Conservation (phyloP, 2,797 vertebrate species). For the Hippopotamyrus pictus region DNA sequence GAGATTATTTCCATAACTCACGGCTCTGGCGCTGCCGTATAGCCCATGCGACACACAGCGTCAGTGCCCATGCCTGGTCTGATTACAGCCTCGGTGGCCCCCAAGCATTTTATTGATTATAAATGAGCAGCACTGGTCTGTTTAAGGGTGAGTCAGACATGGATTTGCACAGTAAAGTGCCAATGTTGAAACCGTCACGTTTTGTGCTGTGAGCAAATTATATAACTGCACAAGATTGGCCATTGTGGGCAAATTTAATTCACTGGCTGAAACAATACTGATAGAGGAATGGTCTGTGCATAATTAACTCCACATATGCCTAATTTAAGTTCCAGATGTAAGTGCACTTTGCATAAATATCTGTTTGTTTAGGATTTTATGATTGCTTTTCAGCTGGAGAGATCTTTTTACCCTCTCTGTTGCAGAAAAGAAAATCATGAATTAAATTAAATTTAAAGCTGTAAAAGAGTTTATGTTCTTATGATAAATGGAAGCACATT, state of each 20-base stretch:
- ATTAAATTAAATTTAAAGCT: conserved; percentile 1
- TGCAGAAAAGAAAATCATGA: background rate
- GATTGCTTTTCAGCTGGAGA: background rate
- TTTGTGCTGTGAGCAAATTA: background rate
- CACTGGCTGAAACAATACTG: background rate
- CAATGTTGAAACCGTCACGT: background rate
- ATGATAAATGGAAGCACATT: background rate
- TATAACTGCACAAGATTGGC: background rate
- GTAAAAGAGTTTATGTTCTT: background rate
- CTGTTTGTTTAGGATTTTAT: background rate
- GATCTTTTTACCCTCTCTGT: background rate
- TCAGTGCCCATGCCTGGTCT: background rate
- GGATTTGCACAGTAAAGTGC: background rate
- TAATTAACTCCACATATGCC: background rate
- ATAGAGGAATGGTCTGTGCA: background rate
- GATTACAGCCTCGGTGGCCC: background rate
- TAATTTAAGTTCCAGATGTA: background rate
- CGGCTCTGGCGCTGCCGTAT: background rate
- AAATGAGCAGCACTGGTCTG: background rate
- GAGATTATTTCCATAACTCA: background rate
- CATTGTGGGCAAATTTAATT: background rate
- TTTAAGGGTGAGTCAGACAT: background rate
- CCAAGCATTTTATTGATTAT: background rate
- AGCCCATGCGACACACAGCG: background rate
- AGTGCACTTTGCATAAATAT: background rate